These are phyloP conservation scores for Thunnus maccoyii DNA, from an alignment of 2,113 vertebrate genomes.

Conservation along the genomic window DNA sequence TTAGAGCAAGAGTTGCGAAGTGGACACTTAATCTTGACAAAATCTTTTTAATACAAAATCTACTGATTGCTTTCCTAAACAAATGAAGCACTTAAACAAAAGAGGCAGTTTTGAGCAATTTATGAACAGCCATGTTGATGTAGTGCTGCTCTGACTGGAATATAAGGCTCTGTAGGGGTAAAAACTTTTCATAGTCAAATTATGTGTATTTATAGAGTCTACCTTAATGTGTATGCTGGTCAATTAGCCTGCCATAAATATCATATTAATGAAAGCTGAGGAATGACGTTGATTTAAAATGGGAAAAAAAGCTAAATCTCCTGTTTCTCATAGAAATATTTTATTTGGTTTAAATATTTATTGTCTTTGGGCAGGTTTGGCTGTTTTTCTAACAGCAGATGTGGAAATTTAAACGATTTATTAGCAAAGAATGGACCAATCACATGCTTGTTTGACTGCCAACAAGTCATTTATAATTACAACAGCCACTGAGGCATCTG, in stretches of 20 bases:
- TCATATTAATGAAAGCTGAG: no score
- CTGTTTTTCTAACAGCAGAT: not conserved
- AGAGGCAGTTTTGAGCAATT: not conserved
- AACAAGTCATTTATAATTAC: not conserved
- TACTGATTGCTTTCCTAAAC: slow-evolving; percentile 24
- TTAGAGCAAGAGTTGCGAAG: slow-evolving; percentile 21
- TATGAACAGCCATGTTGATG: not conserved
- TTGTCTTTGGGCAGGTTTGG: no score
- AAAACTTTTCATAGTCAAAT: no score
- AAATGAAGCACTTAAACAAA: not conserved
- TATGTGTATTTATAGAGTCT: no score
- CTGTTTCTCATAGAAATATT: no score
- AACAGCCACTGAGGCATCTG: slow-evolving; percentile 18
- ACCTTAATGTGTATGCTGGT: no score
- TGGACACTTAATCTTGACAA: slow-evolving; percentile 24
- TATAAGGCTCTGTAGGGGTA: no score
- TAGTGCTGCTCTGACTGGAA: not conserved
- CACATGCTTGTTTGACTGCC: not conserved
- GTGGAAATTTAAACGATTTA: not conserved
- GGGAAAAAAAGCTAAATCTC: no score
- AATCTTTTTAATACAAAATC: slow-evolving; percentile 9
- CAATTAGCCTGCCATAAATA: no score
- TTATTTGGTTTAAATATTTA: no score
- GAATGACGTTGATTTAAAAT: no score
- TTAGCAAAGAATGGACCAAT: no score